These are phyloP conservation scores for Coptotermes formosanus DNA, from an alignment of 1,140 invertebrate genomes.

Conservation along the genomic window DNA sequence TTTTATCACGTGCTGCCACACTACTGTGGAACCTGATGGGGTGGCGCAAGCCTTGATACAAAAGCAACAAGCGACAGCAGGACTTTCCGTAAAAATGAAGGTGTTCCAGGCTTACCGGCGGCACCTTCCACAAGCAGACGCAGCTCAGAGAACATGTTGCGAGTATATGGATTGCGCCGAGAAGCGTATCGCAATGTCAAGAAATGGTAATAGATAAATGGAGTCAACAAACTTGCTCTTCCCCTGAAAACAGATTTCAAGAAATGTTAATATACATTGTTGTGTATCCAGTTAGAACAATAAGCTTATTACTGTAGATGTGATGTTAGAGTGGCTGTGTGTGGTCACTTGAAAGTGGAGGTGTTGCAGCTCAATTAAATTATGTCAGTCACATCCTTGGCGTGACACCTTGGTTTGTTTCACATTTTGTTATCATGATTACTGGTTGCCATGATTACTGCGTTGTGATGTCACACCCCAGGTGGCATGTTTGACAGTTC, in stretches of 20 bases:
- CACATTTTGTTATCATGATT: too few relatives aligned
- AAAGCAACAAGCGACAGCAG: slow-evolving; percentile 56
- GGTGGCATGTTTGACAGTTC: too few relatives aligned
- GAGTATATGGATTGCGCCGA: slow-evolving; percentile 90
- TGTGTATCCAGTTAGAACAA: too few relatives aligned
- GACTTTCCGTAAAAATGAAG: slow-evolving; percentile 55
- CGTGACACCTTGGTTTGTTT: too few relatives aligned
- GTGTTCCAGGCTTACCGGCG: slow-evolving; percentile 60
- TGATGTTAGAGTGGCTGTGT: too few relatives aligned
- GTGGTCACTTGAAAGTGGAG: too few relatives aligned
- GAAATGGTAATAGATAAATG: slow-evolving; percentile 95
- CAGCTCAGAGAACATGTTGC: slow-evolving; percentile 82
- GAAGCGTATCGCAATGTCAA: slow-evolving; percentile 84
- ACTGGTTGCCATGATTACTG: too few relatives aligned
- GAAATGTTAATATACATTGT: background rate
- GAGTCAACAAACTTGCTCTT: slow-evolving; percentile 78
- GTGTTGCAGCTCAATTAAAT: too few relatives aligned
- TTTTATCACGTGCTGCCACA: background rate
- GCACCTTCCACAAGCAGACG: slow-evolving; percentile 60
- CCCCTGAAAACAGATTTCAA: slow-evolving; percentile 63
- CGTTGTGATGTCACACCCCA: too few relatives aligned
- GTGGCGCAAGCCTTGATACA: slow-evolving; percentile 64
- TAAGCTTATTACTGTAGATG: too few relatives aligned
- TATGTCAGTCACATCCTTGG: too few relatives aligned
- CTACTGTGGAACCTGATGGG: slow-evolving; percentile 35